phyloP scores from a whole-genome alignment of 2,888 invertebrate species.

The Torymus tubicola region DNA sequence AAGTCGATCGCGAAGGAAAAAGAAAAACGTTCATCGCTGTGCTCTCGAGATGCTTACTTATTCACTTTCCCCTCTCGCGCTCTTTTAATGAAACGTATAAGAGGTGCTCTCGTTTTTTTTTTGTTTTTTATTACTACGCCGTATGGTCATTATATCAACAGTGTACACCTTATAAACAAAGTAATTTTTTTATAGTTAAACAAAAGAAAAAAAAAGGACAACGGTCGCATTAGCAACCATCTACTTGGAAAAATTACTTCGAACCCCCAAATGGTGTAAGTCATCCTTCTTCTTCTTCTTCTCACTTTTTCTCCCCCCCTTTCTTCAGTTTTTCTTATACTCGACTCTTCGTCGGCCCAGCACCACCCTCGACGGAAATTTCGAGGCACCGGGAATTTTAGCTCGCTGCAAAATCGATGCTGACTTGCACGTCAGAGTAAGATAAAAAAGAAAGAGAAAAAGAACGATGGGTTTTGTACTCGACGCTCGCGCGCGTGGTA shows the following conservation, averaged over 20 bases:
- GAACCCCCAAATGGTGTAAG: no score
- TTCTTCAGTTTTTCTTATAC: background rate
- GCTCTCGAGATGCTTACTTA: background rate
- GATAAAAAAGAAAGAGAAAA: constrained; percentile 9
- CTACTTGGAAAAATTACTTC: no score
- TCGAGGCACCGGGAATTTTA: constrained; percentile 40
- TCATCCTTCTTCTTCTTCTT: background rate
- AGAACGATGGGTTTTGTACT: constrained; percentile 20
- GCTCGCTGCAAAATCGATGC: constrained; percentile 45
- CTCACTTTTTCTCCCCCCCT: background rate
- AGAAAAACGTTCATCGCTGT: background rate
- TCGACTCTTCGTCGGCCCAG: background rate
- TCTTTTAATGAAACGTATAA: background rate
- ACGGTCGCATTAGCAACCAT: no score
- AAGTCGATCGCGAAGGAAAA: background rate
- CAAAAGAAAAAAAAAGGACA: no score
- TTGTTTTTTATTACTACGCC: no score
- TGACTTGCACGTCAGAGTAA: constrained; percentile 1
- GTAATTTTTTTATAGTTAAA: no score
- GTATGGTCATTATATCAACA: no score
- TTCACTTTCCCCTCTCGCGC: background rate
- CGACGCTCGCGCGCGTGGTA: background rate
- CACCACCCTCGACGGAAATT: constrained; percentile 35
- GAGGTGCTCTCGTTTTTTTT: no score
- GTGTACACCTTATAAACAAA: no score